These are phyloP conservation scores for Podarcis siculus DNA, from an alignment of 2,797 vertebrate genomes.

Conservation along the genomic window DNA sequence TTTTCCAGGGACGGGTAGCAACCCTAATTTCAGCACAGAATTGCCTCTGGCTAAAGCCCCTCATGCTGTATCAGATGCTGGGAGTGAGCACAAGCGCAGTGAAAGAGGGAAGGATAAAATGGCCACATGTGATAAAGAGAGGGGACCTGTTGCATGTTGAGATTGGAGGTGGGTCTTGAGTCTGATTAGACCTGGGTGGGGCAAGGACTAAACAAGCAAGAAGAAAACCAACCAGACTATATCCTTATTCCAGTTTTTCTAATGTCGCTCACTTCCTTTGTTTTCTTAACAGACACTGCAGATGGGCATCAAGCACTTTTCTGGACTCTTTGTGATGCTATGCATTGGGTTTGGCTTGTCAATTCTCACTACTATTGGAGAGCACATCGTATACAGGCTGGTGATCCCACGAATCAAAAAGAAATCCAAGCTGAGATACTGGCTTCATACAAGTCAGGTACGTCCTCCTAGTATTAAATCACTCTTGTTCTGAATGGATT, in stretches of 20 bases:
- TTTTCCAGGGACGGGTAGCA: too few relatives aligned
- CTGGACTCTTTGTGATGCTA: conserved; percentile 96
- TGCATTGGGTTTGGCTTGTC: conserved; percentile 93
- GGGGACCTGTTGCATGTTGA: neutral
- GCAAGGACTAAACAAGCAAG: neutral
- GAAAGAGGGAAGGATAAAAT: neutral
- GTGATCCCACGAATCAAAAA: conserved; percentile 91
- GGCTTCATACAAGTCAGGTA: conserved; percentile 99
- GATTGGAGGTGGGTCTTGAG: too few relatives aligned
- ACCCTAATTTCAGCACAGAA: neutral
- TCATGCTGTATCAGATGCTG: neutral
- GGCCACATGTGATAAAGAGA: neutral
- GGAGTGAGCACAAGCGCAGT: neutral
- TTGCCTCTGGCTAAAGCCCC: neutral
- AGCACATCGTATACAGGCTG: conserved; percentile 92
- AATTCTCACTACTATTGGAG: conserved; percentile 92
- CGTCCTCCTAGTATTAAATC: neutral
- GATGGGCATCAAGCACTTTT: conserved; percentile 99
- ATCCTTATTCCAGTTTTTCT: neutral
- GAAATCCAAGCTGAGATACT: conserved; percentile 92
- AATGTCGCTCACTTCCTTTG: neutral
- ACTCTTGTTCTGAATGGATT: neutral
- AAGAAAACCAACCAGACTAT: neutral
- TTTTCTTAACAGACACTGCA: conserved; percentile 88
- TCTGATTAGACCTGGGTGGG: neutral